Conservation (phyloP, 2,888 invertebrate species). For the Carpatolechia fugitivella region DNA sequence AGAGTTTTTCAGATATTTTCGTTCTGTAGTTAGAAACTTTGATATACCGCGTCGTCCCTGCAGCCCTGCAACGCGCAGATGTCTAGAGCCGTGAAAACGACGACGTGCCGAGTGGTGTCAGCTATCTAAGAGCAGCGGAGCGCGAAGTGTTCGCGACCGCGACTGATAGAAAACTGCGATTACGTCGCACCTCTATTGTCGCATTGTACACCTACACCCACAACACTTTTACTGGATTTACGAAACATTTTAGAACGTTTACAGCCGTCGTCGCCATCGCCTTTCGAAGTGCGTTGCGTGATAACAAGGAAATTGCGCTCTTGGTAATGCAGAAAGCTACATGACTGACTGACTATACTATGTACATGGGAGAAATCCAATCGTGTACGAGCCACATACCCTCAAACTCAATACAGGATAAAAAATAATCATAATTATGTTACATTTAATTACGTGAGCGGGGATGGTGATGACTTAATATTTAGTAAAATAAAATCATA, state of each 20-base stretch:
- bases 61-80: background rate
- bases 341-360: conserved; percentile 2
- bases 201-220: conserved; percentile 65
- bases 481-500: no score
- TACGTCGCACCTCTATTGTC: conserved; percentile 70
- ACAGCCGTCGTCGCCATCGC: conserved; percentile 44
- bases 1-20: no score
- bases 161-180: conserved; percentile 75
- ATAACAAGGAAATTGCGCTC: conserved; percentile 54
- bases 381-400: no score
- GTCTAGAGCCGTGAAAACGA: conserved; percentile 35
- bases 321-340: conserved; percentile 35
- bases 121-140: conserved; percentile 51
- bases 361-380: no score
- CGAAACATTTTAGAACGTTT: conserved; percentile 56
- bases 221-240: conserved; percentile 72
- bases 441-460: no score
- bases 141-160: conserved; percentile 70
- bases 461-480: no score
- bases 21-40: no score
- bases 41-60: no score
- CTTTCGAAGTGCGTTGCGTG: conserved; percentile 54
- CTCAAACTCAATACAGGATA: no score
- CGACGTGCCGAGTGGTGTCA: conserved; percentile 37
- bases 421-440: no score